phyloP scores from a whole-genome alignment of 2,888 invertebrate species.

The Apoda limacodes region DNA sequence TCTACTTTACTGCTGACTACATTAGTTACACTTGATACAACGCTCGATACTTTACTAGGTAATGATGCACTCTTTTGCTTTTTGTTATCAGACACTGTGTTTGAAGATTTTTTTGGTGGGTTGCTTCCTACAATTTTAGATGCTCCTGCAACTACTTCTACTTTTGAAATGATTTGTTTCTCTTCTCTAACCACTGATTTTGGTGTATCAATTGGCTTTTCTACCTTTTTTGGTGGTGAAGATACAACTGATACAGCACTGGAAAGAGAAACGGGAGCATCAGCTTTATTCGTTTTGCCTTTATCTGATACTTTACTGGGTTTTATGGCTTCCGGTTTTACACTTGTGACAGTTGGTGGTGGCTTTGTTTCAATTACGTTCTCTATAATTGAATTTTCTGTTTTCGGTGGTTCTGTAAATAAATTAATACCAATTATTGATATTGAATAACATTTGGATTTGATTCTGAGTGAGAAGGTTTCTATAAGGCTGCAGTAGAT shows the following conservation, averaged over 20 bases:
- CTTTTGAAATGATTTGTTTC: conserved; percentile 60
- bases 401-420: conserved; percentile 53
- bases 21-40: conserved; percentile 51
- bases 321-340: conserved; percentile 55
- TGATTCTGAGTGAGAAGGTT: not conserved
- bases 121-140: conserved; percentile 55
- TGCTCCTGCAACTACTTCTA: conserved; percentile 68
- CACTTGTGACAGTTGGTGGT: conserved; percentile 44
- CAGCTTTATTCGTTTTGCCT: conserved; percentile 47
- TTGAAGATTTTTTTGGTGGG: conserved; percentile 33
- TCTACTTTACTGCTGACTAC: conserved; percentile 60
- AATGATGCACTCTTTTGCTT: conserved; percentile 41
- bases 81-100: conserved; percentile 43
- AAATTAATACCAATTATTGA: conserved; percentile 12
- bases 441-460: conserved; percentile 1
- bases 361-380: conserved; percentile 63
- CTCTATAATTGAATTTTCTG: conserved; percentile 53
- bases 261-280: conserved; percentile 40
- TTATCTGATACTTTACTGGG: conserved; percentile 56
- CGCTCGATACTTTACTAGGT: conserved; percentile 35
- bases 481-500: not conserved
- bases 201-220: conserved; percentile 43
- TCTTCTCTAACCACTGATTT: conserved; percentile 59
- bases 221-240: conserved; percentile 56
- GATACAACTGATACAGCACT: conserved; percentile 52